phyloP scores from a whole-genome alignment of 1,140 invertebrate genomes.

The Rhagoletis pomonella region DNA sequence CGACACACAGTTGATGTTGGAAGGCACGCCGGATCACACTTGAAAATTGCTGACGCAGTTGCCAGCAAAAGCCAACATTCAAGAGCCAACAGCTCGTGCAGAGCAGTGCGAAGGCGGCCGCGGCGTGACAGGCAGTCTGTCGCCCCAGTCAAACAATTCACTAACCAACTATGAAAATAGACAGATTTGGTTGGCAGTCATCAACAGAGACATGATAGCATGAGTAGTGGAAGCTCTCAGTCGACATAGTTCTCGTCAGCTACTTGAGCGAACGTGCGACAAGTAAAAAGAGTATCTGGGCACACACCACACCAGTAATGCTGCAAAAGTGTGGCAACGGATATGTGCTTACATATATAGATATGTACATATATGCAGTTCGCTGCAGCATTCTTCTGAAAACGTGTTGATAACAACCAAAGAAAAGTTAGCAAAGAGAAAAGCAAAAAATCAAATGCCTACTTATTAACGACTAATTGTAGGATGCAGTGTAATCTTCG shows the following conservation, averaged over 20 bases:
- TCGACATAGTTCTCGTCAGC: conserved; percentile 16
- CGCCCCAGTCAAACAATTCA: conserved; percentile 8
- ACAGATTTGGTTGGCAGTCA: conserved; percentile 9
- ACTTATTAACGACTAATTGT: conserved; percentile 24
- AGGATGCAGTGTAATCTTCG: neutral
- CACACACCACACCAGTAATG: neutral
- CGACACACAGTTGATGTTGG: neutral
- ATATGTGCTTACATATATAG: neutral
- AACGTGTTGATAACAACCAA: conserved; percentile 34
- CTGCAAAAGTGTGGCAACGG: neutral
- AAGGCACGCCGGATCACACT: conserved; percentile 22
- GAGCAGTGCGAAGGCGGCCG: no score
- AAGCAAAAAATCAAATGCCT: neutral
- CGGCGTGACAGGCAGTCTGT: neutral
- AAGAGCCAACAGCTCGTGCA: conserved; percentile 14
- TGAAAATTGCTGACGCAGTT: conserved; percentile 36
- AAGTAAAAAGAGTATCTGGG: neutral
- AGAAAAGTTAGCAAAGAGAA: conserved; percentile 8
- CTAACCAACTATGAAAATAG: conserved; percentile 42
- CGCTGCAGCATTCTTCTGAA: neutral
- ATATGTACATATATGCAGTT: no score
- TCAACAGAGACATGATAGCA: neutral
- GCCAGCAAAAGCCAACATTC: conserved; percentile 21
- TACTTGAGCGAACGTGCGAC: neutral
- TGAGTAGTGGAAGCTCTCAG: neutral